A percentile compares a stretch with the other conserved stretches of the same genome.
Evolutionary conservation across 2,113 vertebrate genomes (phyloP).

Genomic region (Rutilus rutilus): DNA sequence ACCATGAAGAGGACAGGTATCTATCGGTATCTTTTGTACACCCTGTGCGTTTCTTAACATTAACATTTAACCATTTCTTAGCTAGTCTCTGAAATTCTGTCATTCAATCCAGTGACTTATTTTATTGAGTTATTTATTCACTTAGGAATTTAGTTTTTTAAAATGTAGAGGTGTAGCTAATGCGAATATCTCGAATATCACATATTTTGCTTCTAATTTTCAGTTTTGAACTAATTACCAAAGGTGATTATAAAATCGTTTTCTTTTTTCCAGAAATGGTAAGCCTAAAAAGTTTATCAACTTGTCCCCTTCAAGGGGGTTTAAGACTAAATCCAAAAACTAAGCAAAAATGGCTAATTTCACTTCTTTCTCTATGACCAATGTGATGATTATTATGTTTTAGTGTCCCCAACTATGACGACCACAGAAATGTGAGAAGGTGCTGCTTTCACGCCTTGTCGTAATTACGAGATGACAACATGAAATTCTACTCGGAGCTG

Average conservation of each 20-base stretch:
- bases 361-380: no score
- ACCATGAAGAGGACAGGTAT: slow-evolving; percentile 53
- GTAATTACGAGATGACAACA: no score
- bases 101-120: not conserved
- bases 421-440: not conserved
- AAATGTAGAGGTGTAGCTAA: not conserved
- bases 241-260: not conserved
- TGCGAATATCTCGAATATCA: not conserved
- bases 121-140: not conserved
- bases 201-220: no score
- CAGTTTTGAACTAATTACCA: no score
- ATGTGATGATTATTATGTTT: not conserved
- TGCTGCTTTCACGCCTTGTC: no score
- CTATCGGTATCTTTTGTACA: slow-evolving; percentile 6
- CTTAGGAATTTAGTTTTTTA: not conserved
- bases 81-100: not conserved
- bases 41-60: not conserved
- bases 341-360: no score
- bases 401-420: not conserved
- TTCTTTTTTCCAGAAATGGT: not conserved
- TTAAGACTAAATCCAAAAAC: no score
- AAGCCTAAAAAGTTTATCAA: not conserved
- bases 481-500: no score
- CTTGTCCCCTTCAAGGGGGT: no score
- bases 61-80: not conserved